Percentiles rank a stretch among this genome's conserved stretches.
Conservation (phyloP, 2,888 invertebrate species). For the Tenthredo notha region DNA sequence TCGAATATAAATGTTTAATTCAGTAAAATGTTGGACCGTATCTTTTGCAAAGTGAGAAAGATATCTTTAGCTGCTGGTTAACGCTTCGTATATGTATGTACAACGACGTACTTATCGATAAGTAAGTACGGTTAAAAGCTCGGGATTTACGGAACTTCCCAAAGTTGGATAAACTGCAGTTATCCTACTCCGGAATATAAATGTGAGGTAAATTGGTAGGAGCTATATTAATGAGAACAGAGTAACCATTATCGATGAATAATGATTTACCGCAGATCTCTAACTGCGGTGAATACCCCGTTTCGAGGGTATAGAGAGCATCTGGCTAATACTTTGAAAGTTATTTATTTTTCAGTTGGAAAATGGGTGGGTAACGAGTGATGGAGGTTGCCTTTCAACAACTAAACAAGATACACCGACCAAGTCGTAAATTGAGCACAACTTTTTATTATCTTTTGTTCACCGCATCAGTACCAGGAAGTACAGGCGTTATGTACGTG, state of each 20-base stretch:
- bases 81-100: conserved; percentile 14
- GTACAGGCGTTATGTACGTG: conserved; percentile 32
- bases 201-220: conserved; percentile 14
- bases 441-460: conserved; percentile 50
- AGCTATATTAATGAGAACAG: conserved; percentile 32
- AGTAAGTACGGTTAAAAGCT: conserved; percentile 22
- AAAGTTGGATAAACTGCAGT: conserved; percentile 48
- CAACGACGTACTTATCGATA: conserved; percentile 10
- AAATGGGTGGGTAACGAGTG: conserved; percentile 53
- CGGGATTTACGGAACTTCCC: neutral
- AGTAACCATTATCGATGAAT: conserved; percentile 45
- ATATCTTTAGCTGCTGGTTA: conserved; percentile 17
- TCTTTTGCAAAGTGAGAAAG: neutral
- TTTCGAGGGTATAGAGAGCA: conserved; percentile 37
- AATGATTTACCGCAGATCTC: conserved; percentile 31
- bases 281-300: neutral
- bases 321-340: conserved; percentile 46
- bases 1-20: neutral
- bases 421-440: conserved; percentile 41
- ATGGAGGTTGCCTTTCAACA: conserved; percentile 49
- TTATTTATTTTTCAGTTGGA: conserved; percentile 51
- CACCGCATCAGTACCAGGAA: conserved; percentile 23
- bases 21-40: neutral
- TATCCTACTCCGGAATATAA: conserved; percentile 11
- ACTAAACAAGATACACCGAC: conserved; percentile 48